phyloP scores from a whole-genome alignment of 2,888 invertebrate species.

The Cerastoderma edule region DNA sequence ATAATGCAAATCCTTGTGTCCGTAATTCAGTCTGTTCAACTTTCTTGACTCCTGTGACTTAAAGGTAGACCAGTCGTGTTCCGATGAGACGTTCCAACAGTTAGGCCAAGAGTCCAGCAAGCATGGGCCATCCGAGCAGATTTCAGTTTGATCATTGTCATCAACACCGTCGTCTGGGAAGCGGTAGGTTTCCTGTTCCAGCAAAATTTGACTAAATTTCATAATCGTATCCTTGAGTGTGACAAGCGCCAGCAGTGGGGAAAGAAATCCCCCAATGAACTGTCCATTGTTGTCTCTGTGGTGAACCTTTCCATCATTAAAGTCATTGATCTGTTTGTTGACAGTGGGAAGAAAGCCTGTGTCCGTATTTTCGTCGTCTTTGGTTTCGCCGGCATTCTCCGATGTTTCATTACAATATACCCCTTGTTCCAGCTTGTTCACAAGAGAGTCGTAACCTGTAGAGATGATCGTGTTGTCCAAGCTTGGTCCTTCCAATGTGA shows the following conservation, averaged over 20 bases:
- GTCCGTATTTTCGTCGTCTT: too few relatives aligned
- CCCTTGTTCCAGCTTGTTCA: neutral
- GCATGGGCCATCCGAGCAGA: constrained; percentile 61
- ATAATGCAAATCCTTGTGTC: neutral
- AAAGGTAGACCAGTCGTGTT: constrained; percentile 39
- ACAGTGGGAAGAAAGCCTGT: too few relatives aligned
- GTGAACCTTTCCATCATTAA: constrained; percentile 7
- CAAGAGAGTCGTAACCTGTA: neutral
- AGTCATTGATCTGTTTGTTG: neutral
- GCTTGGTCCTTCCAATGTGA: neutral
- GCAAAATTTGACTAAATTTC: constrained; percentile 60
- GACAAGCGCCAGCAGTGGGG: constrained; percentile 64
- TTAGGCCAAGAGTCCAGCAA: constrained; percentile 42
- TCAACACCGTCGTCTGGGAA: constrained; percentile 18
- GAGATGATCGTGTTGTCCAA: neutral
- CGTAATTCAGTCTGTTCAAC: neutral
- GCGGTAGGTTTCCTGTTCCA: constrained; percentile 21
- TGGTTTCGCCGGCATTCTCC: neutral
- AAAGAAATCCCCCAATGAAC: constrained; percentile 51
- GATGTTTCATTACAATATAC: constrained; percentile 2
- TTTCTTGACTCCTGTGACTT: constrained; percentile 19
- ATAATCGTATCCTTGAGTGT: constrained; percentile 64
- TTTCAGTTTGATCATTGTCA: constrained; percentile 20
- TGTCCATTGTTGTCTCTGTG: constrained; percentile 3
- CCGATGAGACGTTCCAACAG: constrained; percentile 54